A percentile compares a stretch with the other conserved stretches of the same genome.
Evolutionary conservation across 2,113 vertebrate genomes (phyloP).

Genomic region (Colossoma macropomum): DNA sequence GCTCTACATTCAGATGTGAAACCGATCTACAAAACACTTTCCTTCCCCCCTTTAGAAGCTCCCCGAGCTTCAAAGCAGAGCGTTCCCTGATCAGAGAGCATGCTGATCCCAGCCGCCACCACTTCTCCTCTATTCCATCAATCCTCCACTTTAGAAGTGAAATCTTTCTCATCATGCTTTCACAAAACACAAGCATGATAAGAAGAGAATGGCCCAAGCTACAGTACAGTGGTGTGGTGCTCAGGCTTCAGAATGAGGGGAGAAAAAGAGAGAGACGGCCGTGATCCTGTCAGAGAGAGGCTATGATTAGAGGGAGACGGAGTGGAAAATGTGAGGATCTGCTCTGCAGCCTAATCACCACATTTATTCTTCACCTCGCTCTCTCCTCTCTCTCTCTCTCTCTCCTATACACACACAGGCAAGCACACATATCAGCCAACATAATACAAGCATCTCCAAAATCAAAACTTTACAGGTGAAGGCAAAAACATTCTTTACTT

Average conservation of each 20-base stretch:
- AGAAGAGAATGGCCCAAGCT: constrained; percentile 20
- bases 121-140: constrained; percentile 28
- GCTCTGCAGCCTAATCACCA: constrained; percentile 30
- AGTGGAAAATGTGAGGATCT: constrained; percentile 19
- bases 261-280: neutral
- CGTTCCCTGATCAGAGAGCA: neutral
- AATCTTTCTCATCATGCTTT: constrained; percentile 28
- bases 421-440: neutral
- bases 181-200: constrained; percentile 22
- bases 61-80: constrained; percentile 22
- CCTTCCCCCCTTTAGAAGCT: neutral
- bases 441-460: too few relatives aligned
- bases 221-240: constrained; percentile 17
- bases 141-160: constrained; percentile 29
- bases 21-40: neutral
- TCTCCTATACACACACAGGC: constrained; percentile 10
- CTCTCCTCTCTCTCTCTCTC: neutral
- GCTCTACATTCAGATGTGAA: neutral
- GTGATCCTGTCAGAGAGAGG: constrained; percentile 40
- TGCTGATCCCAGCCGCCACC: constrained; percentile 14
- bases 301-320: constrained; percentile 27
- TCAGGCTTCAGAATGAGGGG: constrained; percentile 14
- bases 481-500: too few relatives aligned
- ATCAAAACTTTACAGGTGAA: too few relatives aligned
- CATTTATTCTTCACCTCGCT: constrained; percentile 12